Percentiles rank a stretch among this genome's conserved stretches.
Evolutionary conservation across 2,888 invertebrate species (phyloP).

Genomic region (Amphipoea lucens): DNA sequence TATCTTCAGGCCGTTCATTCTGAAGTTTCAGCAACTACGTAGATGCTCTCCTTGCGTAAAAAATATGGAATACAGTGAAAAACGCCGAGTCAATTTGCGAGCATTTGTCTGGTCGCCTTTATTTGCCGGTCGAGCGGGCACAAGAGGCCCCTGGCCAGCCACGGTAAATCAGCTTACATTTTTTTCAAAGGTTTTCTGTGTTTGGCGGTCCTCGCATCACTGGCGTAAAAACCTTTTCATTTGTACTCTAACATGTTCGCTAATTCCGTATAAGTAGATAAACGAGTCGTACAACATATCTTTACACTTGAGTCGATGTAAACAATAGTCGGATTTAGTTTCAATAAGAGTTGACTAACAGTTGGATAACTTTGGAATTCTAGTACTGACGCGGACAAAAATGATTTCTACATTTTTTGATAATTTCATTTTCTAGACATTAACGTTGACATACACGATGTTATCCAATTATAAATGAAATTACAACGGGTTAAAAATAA

Average conservation of each 20-base stretch:
- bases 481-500: constrained; percentile 20
- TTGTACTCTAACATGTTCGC: constrained; percentile 78
- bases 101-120: constrained; percentile 90
- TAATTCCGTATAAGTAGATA: constrained; percentile 68
- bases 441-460: background rate
- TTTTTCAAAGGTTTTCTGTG: constrained; percentile 88
- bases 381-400: constrained; percentile 23
- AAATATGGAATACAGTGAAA: constrained; percentile 87
- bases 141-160: constrained; percentile 82
- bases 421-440: background rate
- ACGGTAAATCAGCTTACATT: constrained; percentile 90
- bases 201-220: constrained; percentile 86
- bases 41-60: constrained; percentile 73
- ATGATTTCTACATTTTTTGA: background rate
- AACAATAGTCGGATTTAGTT: constrained; percentile 53
- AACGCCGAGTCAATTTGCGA: constrained; percentile 89
- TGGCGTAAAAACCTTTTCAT: constrained; percentile 84
- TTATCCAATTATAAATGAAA: background rate
- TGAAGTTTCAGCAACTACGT: constrained; percentile 73
- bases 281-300: constrained; percentile 44
- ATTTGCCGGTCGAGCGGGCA: constrained; percentile 87
- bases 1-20: constrained; percentile 62
- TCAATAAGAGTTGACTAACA: constrained; percentile 39
- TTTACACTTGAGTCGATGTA: constrained; percentile 56
- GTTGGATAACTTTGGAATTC: constrained; percentile 41